Conservation (phyloP, 2,113 vertebrate species). For the Salminus brasiliensis region DNA sequence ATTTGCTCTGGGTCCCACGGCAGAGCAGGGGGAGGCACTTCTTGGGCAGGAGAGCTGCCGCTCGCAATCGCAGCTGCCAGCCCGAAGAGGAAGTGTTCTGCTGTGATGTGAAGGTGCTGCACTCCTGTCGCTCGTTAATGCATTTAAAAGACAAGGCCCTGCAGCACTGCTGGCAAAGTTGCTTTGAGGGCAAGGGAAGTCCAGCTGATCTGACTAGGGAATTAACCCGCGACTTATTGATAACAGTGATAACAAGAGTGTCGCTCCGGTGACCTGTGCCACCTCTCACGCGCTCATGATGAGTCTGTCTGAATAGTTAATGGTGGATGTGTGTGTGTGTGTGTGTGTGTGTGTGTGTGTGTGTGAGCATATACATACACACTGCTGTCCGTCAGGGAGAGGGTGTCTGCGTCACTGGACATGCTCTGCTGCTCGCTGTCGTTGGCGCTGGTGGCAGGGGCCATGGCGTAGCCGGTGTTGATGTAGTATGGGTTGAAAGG, state of each 20-base stretch:
- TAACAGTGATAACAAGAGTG: slow-evolving; percentile 13
- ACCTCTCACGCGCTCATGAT: slow-evolving; percentile 3
- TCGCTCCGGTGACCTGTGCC: slow-evolving; percentile 17
- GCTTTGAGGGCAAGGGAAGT: background rate
- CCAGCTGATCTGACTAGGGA: slow-evolving; percentile 18
- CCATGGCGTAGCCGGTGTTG: slow-evolving; percentile 91
- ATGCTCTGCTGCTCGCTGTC: slow-evolving; percentile 99
- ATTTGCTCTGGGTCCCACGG: slow-evolving; percentile 45
- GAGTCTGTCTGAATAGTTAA: too few relatives aligned
- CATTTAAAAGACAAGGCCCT: slow-evolving; percentile 8
- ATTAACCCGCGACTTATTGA: background rate
- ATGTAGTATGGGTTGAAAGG: slow-evolving; percentile 94
- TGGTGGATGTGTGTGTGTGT: background rate
- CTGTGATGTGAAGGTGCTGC: background rate
- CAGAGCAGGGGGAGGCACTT: slow-evolving; percentile 21
- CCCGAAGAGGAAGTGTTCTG: slow-evolving; percentile 13
- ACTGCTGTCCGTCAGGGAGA: slow-evolving; percentile 96
- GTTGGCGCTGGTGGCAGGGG: slow-evolving; percentile 94
- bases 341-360: too few relatives aligned
- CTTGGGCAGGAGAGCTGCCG: slow-evolving; percentile 6
- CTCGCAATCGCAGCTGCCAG: background rate
- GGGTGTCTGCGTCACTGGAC: slow-evolving; percentile 96
- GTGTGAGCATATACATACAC: slow-evolving; percentile 81
- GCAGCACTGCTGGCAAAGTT: background rate
- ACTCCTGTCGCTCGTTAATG: background rate